phyloP scores from a whole-genome alignment of 2,113 vertebrate genomes.

The Machaerirhynchus nigripectus region DNA sequence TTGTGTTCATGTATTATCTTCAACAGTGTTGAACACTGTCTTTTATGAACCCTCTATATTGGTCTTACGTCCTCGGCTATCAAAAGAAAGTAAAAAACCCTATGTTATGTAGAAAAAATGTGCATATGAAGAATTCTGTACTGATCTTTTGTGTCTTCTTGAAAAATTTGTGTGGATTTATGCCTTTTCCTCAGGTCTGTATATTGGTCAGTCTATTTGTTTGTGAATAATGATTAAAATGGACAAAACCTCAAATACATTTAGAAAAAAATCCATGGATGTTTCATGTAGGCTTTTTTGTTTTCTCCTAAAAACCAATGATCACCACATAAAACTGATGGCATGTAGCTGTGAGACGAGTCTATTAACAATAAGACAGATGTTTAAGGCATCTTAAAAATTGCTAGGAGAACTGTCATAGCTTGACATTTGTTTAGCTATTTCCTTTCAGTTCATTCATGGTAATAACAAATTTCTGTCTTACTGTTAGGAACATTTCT shows the following conservation, averaged over 20 bases:
- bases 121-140: background rate
- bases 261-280: background rate
- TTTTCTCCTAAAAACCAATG: accelerated
- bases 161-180: background rate
- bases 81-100: background rate
- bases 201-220: background rate
- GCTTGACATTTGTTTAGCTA: background rate
- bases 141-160: background rate
- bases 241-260: background rate
- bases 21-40: background rate
- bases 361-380: background rate
- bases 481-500: background rate
- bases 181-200: background rate
- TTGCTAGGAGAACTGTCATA: background rate
- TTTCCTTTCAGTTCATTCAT: background rate
- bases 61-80: background rate
- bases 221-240: background rate
- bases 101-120: background rate
- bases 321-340: background rate
- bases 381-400: background rate
- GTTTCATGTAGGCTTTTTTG: background rate
- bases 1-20: background rate
- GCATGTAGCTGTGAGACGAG: background rate
- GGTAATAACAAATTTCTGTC: background rate
- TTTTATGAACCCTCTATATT: background rate